A percentile compares a stretch with the other conserved stretches of the same genome.
Evolutionary conservation across 2,888 invertebrate genomes (phyloP).

Genomic region (Nycteola revayana): DNA sequence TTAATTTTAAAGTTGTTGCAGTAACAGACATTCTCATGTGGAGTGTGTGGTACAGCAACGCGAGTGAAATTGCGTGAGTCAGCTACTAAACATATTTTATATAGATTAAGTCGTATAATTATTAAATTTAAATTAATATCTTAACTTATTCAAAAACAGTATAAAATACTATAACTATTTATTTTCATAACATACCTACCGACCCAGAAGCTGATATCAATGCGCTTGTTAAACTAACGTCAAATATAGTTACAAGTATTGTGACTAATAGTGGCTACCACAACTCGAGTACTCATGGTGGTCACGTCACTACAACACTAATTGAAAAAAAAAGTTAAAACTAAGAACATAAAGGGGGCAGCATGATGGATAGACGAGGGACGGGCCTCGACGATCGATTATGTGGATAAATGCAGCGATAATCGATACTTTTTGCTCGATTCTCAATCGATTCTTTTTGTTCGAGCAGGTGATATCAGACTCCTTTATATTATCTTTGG

Average conservation of each 20-base stretch:
- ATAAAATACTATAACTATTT: too few relatives aligned
- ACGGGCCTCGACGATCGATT: constrained; percentile 49
- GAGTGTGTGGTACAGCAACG: too few relatives aligned
- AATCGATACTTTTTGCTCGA: constrained; percentile 53
- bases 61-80: too few relatives aligned
- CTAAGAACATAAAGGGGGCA: constrained; percentile 25
- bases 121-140: too few relatives aligned
- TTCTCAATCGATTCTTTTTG: constrained; percentile 33
- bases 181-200: too few relatives aligned
- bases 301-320: constrained; percentile 39
- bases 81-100: too few relatives aligned
- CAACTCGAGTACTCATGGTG: constrained; percentile 31
- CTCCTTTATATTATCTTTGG: constrained; percentile 29
- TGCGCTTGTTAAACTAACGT: not conserved
- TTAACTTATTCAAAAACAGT: too few relatives aligned
- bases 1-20: too few relatives aligned
- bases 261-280: constrained; percentile 18
- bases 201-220: not conserved
- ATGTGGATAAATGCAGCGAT: constrained; percentile 61
- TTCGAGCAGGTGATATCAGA: constrained; percentile 54
- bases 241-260: constrained; percentile 3
- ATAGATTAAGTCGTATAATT: too few relatives aligned
- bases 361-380: constrained; percentile 52
- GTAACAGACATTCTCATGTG: too few relatives aligned
- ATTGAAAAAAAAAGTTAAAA: constrained; percentile 36